Percentiles rank a stretch among this genome's conserved stretches.
These are phyloP conservation scores for Muraenolepis orangiensis DNA, from an alignment of 2,797 vertebrate species.

Conservation along the genomic window DNA sequence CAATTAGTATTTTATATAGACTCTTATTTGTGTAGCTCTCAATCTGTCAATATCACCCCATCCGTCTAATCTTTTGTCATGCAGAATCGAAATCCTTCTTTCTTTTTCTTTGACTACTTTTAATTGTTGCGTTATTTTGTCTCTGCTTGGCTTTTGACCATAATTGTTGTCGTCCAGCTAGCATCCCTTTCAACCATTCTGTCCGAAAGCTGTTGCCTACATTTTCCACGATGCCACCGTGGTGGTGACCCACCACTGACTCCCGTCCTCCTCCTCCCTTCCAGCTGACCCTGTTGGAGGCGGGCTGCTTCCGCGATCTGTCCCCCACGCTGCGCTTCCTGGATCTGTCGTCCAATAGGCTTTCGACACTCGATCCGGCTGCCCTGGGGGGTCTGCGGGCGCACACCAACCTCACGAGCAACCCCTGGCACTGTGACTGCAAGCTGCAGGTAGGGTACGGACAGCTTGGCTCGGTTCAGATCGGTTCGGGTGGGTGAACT, in stretches of 20 bases:
- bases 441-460: conserved; percentile 32
- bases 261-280: background rate
- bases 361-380: conserved; percentile 24
- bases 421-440: conserved; percentile 53
- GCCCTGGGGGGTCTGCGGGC: conserved; percentile 21
- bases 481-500: background rate
- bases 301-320: conserved; percentile 34
- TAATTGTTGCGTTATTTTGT: background rate
- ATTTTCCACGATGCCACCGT: background rate
- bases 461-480: background rate
- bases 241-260: background rate
- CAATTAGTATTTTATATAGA: too few relatives aligned
- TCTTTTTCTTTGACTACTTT: background rate
- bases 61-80: background rate
- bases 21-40: too few relatives aligned
- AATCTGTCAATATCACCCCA: too few relatives aligned
- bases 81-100: background rate
- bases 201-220: background rate
- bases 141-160: background rate
- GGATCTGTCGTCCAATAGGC: conserved; percentile 42
- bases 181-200: background rate
- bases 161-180: background rate
- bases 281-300: conserved; percentile 37
- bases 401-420: conserved; percentile 38
- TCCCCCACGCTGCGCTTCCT: conserved; percentile 33